Evolutionary conservation across 2,888 invertebrate genomes (phyloP).

Genomic region (Drosophila pseudotalamancana): DNA sequence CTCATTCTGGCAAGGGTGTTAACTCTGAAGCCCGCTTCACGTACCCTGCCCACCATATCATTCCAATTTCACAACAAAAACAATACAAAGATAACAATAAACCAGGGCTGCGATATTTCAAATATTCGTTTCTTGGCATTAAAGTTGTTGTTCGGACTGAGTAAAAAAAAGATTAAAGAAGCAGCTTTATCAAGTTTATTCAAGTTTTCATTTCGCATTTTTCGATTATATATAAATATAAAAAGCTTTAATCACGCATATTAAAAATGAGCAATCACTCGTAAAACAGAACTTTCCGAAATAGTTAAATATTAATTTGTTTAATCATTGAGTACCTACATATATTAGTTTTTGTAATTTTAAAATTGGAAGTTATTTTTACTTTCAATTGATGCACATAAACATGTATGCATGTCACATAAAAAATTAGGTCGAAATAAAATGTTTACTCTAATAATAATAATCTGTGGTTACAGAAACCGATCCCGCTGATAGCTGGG

Average conservation of each 20-base stretch:
- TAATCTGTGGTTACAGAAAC: slow-evolving; percentile 71
- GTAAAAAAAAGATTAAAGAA: slow-evolving; percentile 1
- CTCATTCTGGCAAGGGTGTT: slow-evolving; percentile 31
- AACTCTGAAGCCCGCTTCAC: slow-evolving; percentile 25
- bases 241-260: background rate
- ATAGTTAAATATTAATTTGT: background rate
- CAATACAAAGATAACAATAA: slow-evolving; percentile 1
- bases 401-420: too few species aligned
- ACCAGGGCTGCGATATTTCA: slow-evolving; percentile 5
- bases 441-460: background rate
- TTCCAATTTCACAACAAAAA: slow-evolving; percentile 28
- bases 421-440: too few species aligned
- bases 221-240: too few species aligned
- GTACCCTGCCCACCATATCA: background rate
- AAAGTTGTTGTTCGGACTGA: background rate
- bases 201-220: slow-evolving; percentile 1
- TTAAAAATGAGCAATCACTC: background rate
- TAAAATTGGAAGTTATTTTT: too few species aligned
- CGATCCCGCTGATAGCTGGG: slow-evolving; percentile 90
- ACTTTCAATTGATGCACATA: too few species aligned
- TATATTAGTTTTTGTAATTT: too few species aligned
- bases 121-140: background rate
- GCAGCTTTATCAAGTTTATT: slow-evolving; percentile 14
- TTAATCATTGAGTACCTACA: background rate
- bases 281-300: background rate